Conservation (phyloP, 2,797 vertebrate genomes). For the Taenioides sp. region DNA sequence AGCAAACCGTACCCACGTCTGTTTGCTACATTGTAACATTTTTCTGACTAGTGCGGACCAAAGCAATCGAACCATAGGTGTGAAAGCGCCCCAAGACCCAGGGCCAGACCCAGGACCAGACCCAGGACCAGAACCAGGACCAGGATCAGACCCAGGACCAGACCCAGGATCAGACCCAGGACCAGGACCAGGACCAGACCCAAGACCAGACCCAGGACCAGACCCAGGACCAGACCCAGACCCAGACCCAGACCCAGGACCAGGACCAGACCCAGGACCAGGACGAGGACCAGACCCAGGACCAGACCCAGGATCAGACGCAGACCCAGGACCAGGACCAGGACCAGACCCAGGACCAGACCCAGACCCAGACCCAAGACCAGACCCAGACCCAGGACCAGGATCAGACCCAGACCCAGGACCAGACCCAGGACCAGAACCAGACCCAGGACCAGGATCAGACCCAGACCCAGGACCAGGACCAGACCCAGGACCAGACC, state of each 20-base stretch:
- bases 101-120: background rate
- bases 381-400: background rate
- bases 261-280: background rate
- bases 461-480: background rate
- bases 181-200: no score
- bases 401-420: background rate
- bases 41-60: no score
- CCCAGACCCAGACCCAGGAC: background rate
- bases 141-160: background rate
- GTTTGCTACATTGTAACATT: no score
- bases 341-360: background rate
- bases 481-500: background rate
- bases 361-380: background rate
- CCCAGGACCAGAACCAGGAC: background rate
- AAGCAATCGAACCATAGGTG: no score
- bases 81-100: no score
- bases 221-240: background rate
- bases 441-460: background rate
- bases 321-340: no score
- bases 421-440: no score
- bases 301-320: no score
- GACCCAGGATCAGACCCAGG: no score
- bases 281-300: background rate
- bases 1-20: no score
- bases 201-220: background rate